phyloP scores from a whole-genome alignment of 2,888 invertebrate species.

The Nebria salina region DNA sequence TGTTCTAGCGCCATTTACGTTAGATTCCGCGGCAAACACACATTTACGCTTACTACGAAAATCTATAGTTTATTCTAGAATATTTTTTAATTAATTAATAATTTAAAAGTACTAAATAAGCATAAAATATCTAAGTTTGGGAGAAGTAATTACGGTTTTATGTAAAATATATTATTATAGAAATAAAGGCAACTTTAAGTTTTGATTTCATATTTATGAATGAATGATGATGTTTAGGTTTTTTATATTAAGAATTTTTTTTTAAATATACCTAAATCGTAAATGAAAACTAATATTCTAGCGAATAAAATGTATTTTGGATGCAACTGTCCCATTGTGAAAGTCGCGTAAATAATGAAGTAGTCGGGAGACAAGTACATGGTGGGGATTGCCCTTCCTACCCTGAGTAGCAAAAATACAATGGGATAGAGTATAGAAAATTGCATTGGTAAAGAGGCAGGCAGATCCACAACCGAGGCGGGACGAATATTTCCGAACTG shows the following conservation, averaged over 20 bases:
- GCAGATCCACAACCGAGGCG: conserved; percentile 22
- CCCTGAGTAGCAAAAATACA: not conserved
- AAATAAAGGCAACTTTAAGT: too few relatives aligned
- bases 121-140: too few relatives aligned
- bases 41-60: not conserved
- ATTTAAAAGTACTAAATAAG: too few relatives aligned
- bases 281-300: too few relatives aligned
- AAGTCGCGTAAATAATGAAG: not conserved
- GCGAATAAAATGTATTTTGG: too few relatives aligned
- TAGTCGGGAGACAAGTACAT: not conserved
- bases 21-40: conserved; percentile 5
- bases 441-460: conserved; percentile 18
- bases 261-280: too few relatives aligned
- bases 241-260: too few relatives aligned
- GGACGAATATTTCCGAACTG: conserved; percentile 21
- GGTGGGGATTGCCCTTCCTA: not conserved
- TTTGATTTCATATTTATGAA: too few relatives aligned
- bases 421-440: not conserved
- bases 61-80: not conserved
- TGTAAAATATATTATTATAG: too few relatives aligned
- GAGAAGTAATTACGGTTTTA: too few relatives aligned
- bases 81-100: not conserved
- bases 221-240: too few relatives aligned
- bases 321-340: not conserved
- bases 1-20: conserved; percentile 17